phyloP scores from a whole-genome alignment of 2,888 invertebrate species.

The Papilio protenor region DNA sequence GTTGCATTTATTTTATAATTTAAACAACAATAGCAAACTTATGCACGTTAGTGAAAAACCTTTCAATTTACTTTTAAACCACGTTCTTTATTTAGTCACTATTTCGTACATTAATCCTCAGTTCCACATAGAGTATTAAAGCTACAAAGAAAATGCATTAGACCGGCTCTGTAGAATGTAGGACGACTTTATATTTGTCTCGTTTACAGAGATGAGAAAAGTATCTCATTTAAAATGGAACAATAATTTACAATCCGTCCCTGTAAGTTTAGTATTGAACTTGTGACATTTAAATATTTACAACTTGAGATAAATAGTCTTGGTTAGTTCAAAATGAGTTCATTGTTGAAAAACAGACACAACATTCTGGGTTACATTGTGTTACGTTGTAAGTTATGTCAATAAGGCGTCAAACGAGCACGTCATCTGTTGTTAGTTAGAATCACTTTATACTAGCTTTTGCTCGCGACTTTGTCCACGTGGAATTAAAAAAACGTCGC shows the following conservation, averaged over 20 bases:
- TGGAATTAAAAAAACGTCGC: too few species aligned
- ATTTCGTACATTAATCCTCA: conserved; percentile 1
- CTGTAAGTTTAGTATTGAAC: background rate
- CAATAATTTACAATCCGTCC: background rate
- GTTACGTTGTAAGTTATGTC: too few species aligned
- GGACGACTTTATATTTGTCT: conserved; percentile 15
- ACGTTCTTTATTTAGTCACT: background rate
- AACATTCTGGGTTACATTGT: too few species aligned
- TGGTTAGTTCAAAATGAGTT: too few species aligned
- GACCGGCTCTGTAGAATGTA: background rate
- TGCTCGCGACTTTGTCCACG: too few species aligned
- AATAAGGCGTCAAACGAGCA: too few species aligned
- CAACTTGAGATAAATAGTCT: background rate
- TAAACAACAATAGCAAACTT: too few species aligned
- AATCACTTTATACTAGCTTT: too few species aligned
- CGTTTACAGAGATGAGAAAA: background rate
- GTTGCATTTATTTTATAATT: too few species aligned
- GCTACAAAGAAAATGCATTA: conserved; percentile 23
- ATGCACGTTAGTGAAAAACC: background rate
- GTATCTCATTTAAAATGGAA: background rate
- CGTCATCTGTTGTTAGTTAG: too few species aligned
- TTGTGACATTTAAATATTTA: background rate
- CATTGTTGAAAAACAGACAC: too few species aligned
- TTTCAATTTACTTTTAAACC: background rate
- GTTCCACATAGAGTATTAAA: background rate